A percentile compares a stretch with the other conserved stretches of the same genome.
phyloP scores from a whole-genome alignment of 2,888 invertebrate genomes.

The Drosophila paramelanica region DNA sequence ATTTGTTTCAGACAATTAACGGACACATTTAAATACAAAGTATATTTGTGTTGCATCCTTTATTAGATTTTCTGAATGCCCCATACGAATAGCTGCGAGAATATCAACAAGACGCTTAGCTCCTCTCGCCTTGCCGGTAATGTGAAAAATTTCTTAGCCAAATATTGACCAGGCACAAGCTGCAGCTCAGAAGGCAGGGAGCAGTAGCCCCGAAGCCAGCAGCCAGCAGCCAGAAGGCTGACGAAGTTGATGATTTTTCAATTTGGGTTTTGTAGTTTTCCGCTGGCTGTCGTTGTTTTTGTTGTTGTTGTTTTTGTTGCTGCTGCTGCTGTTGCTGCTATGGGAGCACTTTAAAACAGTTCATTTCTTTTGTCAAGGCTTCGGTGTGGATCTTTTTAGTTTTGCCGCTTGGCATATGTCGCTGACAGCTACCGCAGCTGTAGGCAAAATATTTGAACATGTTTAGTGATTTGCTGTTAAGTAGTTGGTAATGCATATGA shows the following conservation, averaged over 20 bases:
- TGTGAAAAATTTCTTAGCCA: constrained; percentile 83
- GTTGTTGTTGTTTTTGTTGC: constrained; percentile 11
- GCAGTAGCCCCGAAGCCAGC: constrained; percentile 9
- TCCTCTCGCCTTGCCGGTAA: constrained; percentile 70
- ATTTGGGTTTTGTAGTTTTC: constrained; percentile 81
- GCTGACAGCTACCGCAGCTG: constrained; percentile 60
- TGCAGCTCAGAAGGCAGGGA: constrained; percentile 18
- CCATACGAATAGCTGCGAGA: not conserved
- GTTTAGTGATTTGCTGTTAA: constrained; percentile 82
- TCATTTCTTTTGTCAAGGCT: constrained; percentile 81
- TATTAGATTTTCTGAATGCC: not conserved
- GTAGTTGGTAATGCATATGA: constrained; percentile 75
- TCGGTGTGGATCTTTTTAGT: constrained; percentile 53
- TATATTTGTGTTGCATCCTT: not conserved
- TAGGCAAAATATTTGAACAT: constrained; percentile 78
- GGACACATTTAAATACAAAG: no score
- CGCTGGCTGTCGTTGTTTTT: constrained; percentile 49
- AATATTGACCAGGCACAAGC: constrained; percentile 77
- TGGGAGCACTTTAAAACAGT: constrained; percentile 80
- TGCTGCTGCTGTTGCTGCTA: constrained; percentile 29
- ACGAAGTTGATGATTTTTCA: constrained; percentile 76
- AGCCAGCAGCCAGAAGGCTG: constrained; percentile 41
- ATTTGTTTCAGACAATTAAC: no score
- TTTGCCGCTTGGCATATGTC: constrained; percentile 60
- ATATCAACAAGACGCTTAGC: constrained; percentile 52